Conservation (phyloP, 2,113 vertebrate species). For the Poicephalus meyeri region DNA sequence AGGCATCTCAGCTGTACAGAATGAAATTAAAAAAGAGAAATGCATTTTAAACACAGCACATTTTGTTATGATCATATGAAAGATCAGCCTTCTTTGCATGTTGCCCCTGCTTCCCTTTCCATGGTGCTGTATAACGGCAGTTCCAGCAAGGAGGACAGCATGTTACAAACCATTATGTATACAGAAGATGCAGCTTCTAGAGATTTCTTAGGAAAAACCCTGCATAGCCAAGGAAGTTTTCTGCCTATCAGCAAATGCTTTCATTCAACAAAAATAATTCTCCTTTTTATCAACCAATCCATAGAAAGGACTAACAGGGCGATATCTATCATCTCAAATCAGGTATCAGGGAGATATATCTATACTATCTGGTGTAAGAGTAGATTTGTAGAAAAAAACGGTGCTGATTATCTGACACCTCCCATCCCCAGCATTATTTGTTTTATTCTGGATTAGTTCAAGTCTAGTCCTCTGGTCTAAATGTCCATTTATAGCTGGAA, state of each 20-base stretch:
- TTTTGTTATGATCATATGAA: background rate
- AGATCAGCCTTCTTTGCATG: background rate
- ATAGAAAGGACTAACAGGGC: background rate
- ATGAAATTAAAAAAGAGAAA: background rate
- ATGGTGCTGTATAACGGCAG: background rate
- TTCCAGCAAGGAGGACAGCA: background rate
- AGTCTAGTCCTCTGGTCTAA: background rate
- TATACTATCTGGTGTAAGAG: background rate
- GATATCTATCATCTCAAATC: background rate
- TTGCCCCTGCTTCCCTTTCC: background rate
- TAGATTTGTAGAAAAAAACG: background rate
- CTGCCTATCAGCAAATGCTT: background rate
- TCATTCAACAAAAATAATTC: background rate
- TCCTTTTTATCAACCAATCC: background rate
- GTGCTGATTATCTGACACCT: background rate
- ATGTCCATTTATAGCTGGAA: background rate
- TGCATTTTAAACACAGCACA: background rate
- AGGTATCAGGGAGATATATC: background rate
- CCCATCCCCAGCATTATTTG: rapidly evolving
- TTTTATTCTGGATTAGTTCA: background rate
- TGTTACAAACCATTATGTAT: background rate
- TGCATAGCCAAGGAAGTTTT: background rate
- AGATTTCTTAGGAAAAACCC: background rate
- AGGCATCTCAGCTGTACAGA: background rate
- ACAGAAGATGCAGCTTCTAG: background rate